Evolutionary conservation across 2,888 invertebrate genomes (phyloP).

Genomic region (Drosophila robusta): DNA sequence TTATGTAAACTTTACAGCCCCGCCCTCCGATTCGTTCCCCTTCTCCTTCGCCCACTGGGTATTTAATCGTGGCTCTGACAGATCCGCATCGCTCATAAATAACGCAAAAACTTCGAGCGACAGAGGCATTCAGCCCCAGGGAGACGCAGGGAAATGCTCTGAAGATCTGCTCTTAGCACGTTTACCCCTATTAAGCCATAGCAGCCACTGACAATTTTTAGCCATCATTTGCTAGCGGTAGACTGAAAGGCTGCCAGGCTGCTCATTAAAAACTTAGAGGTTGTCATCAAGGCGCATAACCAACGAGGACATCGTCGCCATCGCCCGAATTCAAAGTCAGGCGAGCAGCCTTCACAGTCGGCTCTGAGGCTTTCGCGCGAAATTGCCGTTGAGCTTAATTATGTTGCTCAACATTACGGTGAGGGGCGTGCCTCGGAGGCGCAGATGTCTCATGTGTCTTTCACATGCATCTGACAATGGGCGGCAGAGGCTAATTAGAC

Average conservation of each 20-base stretch:
- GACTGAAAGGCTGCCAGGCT: not conserved
- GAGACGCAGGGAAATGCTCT: not conserved
- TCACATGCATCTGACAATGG: slow-evolving; percentile 56
- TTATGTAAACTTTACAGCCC: slow-evolving; percentile 36
- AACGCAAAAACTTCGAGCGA: slow-evolving; percentile 47
- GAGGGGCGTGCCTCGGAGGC: slow-evolving; percentile 16
- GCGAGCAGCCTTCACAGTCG: slow-evolving; percentile 10
- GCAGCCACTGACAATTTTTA: slow-evolving; percentile 62
- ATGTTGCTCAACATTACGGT: slow-evolving; percentile 40
- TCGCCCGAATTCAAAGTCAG: slow-evolving; percentile 27
- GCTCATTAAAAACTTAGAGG: slow-evolving; percentile 73
- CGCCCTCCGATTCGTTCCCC: not conserved
- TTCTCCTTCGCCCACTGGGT: slow-evolving; percentile 31
- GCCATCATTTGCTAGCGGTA: slow-evolving; percentile 48
- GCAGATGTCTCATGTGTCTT: slow-evolving; percentile 12
- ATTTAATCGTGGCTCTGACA: slow-evolving; percentile 53
- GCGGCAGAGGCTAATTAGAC: slow-evolving; percentile 72
- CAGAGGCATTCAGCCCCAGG: slow-evolving; percentile 17
- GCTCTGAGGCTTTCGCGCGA: slow-evolving; percentile 1
- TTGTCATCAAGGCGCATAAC: slow-evolving; percentile 67
- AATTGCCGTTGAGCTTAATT: slow-evolving; percentile 68
- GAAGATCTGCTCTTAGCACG: slow-evolving; percentile 30
- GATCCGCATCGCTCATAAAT: slow-evolving; percentile 65
- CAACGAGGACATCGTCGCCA: slow-evolving; percentile 41
- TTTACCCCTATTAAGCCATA: slow-evolving; percentile 67